Base-by-base conservation (phyloP, 2,888 invertebrate genomes). In the Norana najaformis region DNA sequence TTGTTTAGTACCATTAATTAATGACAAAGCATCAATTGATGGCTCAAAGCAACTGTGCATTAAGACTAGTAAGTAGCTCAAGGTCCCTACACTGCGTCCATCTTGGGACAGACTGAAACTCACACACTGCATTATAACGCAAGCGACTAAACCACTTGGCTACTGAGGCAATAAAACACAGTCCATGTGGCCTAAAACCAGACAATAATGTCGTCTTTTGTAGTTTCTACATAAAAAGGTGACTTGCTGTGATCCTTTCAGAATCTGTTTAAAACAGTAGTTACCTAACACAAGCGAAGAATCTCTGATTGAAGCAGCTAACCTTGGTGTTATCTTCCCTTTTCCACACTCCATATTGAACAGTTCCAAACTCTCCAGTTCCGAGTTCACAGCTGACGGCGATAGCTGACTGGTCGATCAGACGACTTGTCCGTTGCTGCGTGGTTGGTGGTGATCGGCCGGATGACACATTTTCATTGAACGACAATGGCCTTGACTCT, bases 331-430 rank as follows among this genome's bases (percentile, higher is more conserved):
- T 97, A 93, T 98, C 98, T 91, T 95, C 95, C 94, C 98, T 98
- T 89, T 97, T 97, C 98, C 98, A 99, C 20, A 98, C 97, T 8
- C 98, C 99, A 95, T 98, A 99, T 94, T 98, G 98, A 0, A 99
- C 99, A 30, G 98, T 97, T 13, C 99, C 99, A 95, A 99, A 99
- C 95, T 99, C 99, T 30, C 99, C 99, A 93, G 97, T 97, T 39
- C 99, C 99, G 90, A 99, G 95, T 94, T 98, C 98, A 94, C 98
- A 98, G 94, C 98, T 98, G 89, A 98, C 97, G 91, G 97, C 97
- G 93, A 99, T 98, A 92, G 97, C 97, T 93, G 98, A 98, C 53
- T 97, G 97, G 3, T 97, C 97, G 94, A 69, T 69, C 30, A 69
- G n/a, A 69, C 69, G 69, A 69, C 69, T 69, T 69, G 69, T 69